These are phyloP conservation scores for Mola mola DNA, from an alignment of 2,113 vertebrate species.

Conservation along the genomic window DNA sequence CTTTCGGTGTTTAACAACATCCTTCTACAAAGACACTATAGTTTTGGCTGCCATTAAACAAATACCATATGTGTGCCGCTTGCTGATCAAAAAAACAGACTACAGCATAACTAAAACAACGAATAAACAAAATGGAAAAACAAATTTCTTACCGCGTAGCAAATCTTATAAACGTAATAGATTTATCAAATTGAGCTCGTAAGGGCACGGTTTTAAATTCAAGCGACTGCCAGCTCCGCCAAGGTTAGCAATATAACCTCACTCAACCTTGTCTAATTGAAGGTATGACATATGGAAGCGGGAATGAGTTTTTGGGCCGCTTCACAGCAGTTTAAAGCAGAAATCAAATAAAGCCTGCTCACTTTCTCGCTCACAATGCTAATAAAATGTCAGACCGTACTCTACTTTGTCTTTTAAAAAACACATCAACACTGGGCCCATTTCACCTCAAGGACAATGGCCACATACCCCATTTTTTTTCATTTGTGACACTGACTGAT, in stretches of 20 bases:
- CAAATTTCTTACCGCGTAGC: too few relatives aligned
- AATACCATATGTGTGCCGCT: too few relatives aligned
- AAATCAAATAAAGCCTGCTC: slow-evolving; percentile 26
- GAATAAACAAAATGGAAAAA: too few relatives aligned
- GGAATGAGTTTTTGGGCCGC: slow-evolving; percentile 11
- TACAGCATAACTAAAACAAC: too few relatives aligned
- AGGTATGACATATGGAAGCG: slow-evolving; percentile 7
- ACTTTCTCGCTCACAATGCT: slow-evolving; percentile 15
- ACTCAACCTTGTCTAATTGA: slow-evolving; percentile 9
- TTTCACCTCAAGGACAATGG: slow-evolving; percentile 49
- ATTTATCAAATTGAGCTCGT: too few relatives aligned
- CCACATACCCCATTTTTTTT: neutral
- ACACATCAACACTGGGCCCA: slow-evolving; percentile 17
- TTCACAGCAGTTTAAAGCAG: neutral
- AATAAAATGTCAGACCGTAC: slow-evolving; percentile 43
- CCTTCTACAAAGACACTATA: neutral
- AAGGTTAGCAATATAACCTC: neutral
- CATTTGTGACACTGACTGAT: slow-evolving; percentile 8
- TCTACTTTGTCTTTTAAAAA: slow-evolving; percentile 42
- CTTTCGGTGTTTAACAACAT: neutral
- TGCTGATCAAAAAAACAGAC: neutral
- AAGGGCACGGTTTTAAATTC: neutral
- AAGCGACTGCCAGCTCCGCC: slow-evolving; percentile 6
- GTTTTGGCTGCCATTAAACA: too few relatives aligned
- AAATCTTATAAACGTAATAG: too few relatives aligned